Evolutionary conservation across 1,140 invertebrate species (phyloP), one percentile per base, ranked within the genome.

Genomic region (Paraescarpia echinospica): DNA sequence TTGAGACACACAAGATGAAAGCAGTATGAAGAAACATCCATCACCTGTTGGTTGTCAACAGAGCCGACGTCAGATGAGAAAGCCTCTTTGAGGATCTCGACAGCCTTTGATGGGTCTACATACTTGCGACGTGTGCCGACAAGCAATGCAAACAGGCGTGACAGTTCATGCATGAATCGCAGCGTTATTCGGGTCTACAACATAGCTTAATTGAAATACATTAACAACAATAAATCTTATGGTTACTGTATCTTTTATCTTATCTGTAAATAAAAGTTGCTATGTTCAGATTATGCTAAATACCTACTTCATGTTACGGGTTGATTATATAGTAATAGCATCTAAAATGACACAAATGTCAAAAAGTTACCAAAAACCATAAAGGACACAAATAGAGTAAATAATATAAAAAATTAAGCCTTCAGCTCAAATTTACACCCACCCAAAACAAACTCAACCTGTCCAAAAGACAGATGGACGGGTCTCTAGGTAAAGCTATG

Each of bases 21-120:
- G 8, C 18, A 33, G 34, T 89, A 33, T 4, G 34, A 89, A 14
- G 18, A 18, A 27, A 31, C 90, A 33, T 31, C 14, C 91, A 92
- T 93, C 59, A 96, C 96, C 94, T 96, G 96, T 93, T 96, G 96
- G 89, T 95, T 95, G 93, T 96, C 95, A 35, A 94, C 94, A 31
- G 95, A 94, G 34, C 92, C 88, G 2, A 89, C 93, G 34, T 94
- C 92, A 8, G 94, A 93, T n/a, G 95, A 94, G 93, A 96, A 96
- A 14, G 96, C 95, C 93, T 96, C 96, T 92, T 96, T 96, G 88
- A 97, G 94, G 89, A 96, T 96, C 92, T 96, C 95, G 33, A 97
- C 95, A 92, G 96, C 95, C 92, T 95, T 95, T 41, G 95, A 96
- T 8, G 96, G 96, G 94, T 96, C 96, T n/a, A 97, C 96, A 94